phyloP scores from a whole-genome alignment of 1,140 invertebrate genomes.

The Apis mellifera region Amel_HAv3.1 CM009943.2:349001-349500 shows the following conservation, averaged over 20 bases:
- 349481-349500: too few species aligned
- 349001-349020: neutral
- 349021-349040: neutral
- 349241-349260: slow-evolving; percentile 3
- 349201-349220: slow-evolving; percentile 15
- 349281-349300: neutral
- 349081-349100: neutral
- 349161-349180: neutral
- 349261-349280: slow-evolving; percentile 1
- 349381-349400: neutral
- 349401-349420: neutral
- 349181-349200: neutral
- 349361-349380: neutral
- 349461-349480: too few species aligned
- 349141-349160: neutral
- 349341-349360: neutral
- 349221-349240: slow-evolving; percentile 15
- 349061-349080: neutral
- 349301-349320: neutral
- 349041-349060: neutral
- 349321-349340: slow-evolving; percentile 10
- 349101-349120: neutral
- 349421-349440: too few species aligned
- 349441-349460: too few species aligned
- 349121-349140: neutral